Evolutionary conservation across 2,888 invertebrate species (phyloP).

Genomic region (Tetropium fuscum): DNA sequence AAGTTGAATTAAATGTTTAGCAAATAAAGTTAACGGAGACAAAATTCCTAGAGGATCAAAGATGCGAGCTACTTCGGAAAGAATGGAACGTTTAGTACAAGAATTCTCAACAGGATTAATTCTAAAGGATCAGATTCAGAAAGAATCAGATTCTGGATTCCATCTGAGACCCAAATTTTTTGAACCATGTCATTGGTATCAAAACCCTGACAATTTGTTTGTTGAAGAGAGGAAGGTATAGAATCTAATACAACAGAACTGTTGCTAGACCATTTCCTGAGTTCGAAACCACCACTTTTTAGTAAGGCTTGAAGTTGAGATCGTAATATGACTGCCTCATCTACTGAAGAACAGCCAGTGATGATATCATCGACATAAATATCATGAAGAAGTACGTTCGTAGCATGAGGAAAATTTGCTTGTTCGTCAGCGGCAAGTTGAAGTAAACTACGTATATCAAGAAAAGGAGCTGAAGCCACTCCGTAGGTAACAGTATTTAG

Average conservation of each 20-base stretch:
- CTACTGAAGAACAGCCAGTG: background rate
- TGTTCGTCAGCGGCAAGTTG: slow-evolving; percentile 17
- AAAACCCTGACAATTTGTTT: background rate
- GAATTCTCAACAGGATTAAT: background rate
- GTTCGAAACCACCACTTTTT: slow-evolving; percentile 1
- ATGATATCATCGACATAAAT: slow-evolving; percentile 16
- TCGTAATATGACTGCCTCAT: slow-evolving; percentile 4
- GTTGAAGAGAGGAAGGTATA: background rate
- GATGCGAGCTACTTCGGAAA: slow-evolving; percentile 1
- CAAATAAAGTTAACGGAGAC: background rate
- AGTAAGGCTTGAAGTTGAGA: slow-evolving; percentile 1
- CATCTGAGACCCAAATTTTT: background rate
- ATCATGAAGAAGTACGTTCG: background rate
- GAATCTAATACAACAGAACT: background rate
- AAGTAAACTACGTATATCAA: no score
- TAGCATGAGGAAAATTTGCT: slow-evolving; percentile 3
- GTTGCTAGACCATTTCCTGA: slow-evolving; percentile 5
- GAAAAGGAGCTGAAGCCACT: no score
- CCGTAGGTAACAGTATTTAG: no score
- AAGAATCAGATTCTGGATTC: background rate
- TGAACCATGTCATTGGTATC: background rate
- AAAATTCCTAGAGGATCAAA: slow-evolving; percentile 3
- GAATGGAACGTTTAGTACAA: slow-evolving; percentile 11
- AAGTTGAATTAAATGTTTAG: background rate
- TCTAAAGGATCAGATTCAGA: background rate